Conservation (phyloP, 2,797 vertebrate species). For the Enteromius treurensis region DNA sequence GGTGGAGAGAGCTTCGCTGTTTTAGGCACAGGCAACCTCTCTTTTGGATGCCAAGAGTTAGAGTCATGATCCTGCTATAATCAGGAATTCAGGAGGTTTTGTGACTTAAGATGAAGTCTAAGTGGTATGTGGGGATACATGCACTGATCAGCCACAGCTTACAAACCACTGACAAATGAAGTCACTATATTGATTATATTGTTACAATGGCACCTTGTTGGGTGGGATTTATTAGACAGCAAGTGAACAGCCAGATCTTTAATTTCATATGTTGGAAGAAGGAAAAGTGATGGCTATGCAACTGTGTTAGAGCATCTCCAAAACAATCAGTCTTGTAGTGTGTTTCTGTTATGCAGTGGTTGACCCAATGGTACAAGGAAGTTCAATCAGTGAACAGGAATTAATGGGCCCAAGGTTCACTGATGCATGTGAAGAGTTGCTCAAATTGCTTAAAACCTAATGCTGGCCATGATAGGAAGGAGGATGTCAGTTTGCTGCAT, state of each 20-base stretch:
- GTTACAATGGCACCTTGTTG: not conserved
- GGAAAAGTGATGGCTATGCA: not conserved
- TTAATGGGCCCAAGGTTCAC: not conserved
- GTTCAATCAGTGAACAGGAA: not conserved
- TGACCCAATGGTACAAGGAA: not conserved
- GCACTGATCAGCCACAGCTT: not conserved
- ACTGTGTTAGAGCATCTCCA: not conserved
- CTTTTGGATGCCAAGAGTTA: conserved; percentile 13
- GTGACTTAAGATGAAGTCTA: not conserved
- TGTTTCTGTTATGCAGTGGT: not conserved
- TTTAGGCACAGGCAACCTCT: conserved; percentile 52
- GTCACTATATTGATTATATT: not conserved
- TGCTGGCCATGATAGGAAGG: not conserved
- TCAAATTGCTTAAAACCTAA: not conserved
- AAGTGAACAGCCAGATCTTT: not conserved
- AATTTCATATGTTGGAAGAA: not conserved
- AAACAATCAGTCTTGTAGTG: not conserved
- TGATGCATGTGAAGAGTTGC: not conserved
- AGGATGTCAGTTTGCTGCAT: not conserved
- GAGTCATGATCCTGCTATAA: conserved; percentile 25
- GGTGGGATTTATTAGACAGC: not conserved
- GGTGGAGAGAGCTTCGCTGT: conserved; percentile 67
- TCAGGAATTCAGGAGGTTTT: conserved; percentile 11
- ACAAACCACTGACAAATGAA: not conserved
- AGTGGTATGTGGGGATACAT: not conserved